Conservation (phyloP, 2,797 vertebrate species). For the Pipistrellus pipistrellus region DNA sequence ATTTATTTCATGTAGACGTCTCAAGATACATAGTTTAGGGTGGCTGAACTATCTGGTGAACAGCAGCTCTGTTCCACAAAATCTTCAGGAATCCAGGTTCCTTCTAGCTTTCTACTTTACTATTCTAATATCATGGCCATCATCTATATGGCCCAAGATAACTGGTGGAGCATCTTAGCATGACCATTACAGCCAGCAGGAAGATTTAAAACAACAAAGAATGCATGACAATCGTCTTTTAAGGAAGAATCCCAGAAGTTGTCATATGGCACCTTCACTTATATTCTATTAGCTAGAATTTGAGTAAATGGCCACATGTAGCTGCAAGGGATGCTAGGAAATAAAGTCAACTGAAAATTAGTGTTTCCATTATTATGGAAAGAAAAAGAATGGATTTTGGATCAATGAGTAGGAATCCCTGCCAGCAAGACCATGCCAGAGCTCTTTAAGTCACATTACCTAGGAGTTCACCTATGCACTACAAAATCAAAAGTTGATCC, state of each 20-base stretch:
- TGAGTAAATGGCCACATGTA: neutral
- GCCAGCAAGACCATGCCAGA: neutral
- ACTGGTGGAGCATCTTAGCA: neutral
- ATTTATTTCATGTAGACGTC: neutral
- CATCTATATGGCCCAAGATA: neutral
- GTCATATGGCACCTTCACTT: neutral
- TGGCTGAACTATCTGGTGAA: neutral
- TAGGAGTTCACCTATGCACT: neutral
- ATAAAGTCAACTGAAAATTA: constrained; percentile 14
- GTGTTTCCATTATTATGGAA: constrained; percentile 2
- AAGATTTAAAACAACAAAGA: neutral
- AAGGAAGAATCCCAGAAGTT: constrained; percentile 37
- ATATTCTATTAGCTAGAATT: constrained; percentile 24
- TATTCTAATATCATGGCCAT: neutral
- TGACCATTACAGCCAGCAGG: neutral
- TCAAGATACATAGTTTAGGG: neutral
- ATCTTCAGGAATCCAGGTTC: neutral
- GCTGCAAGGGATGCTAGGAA: constrained; percentile 47
- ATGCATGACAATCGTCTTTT: neutral
- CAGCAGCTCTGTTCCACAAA: neutral
- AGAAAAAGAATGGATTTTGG: neutral
- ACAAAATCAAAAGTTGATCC: neutral
- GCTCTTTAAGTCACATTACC: neutral
- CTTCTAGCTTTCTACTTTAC: constrained; percentile 21
- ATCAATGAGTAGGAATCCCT: neutral